Evolutionary conservation across 2,113 vertebrate species (phyloP).

Genomic region (Coregonus clupeaformis): DNA sequence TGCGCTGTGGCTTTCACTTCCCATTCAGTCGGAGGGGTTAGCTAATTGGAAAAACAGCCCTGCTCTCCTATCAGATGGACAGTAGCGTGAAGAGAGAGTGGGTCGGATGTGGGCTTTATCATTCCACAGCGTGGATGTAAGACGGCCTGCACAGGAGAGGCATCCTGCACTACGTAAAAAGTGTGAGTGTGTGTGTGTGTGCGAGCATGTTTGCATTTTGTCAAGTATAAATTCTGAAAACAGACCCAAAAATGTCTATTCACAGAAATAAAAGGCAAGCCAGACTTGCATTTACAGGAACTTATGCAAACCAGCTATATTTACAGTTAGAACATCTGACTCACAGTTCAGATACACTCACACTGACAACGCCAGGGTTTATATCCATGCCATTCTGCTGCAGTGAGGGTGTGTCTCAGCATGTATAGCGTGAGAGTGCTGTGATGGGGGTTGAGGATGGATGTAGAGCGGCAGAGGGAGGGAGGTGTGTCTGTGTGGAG

Average conservation of each 20-base stretch:
- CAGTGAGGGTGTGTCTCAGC: not conserved
- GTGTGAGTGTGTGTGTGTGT: no score
- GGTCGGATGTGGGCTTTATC: not conserved
- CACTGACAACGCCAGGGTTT: no score
- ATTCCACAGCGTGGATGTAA: not conserved
- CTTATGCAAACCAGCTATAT: no score
- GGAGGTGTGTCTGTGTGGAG: slow-evolving; percentile 22
- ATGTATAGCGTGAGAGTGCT: not conserved
- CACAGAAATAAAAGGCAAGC: no score
- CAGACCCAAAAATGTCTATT: no score
- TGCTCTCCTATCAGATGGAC: not conserved
- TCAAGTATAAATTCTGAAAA: not conserved
- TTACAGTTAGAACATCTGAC: no score
- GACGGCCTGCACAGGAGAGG: not conserved
- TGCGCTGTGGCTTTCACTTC: not conserved
- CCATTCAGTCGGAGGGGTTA: slow-evolving; percentile 11
- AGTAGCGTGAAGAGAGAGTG: not conserved
- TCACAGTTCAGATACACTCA: no score
- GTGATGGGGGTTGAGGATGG: not conserved
- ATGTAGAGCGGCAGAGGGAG: not conserved
- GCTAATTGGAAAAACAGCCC: slow-evolving; percentile 5
- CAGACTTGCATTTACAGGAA: no score
- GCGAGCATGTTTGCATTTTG: not conserved
- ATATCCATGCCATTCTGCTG: not conserved
- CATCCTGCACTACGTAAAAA: not conserved